Evolutionary conservation across 2,888 invertebrate species (phyloP), one percentile per base, ranked within the genome.

Genomic region (Diloba caeruleocephala): DNA sequence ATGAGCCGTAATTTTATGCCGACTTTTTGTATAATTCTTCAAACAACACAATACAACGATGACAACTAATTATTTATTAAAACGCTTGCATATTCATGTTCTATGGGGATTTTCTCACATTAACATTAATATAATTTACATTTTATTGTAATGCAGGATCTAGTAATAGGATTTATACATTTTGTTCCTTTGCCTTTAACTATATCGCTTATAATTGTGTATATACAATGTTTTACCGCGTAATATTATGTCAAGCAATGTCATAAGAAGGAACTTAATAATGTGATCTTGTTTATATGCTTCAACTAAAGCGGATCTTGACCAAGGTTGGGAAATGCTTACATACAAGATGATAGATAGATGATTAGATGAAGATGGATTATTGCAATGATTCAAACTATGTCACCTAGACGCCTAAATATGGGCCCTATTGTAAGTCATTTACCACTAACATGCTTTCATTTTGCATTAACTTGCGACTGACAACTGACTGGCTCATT

Each of bases 161-260:
- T 42, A 1, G n/a, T 2, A 38, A 15, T 33, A 45, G 62, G 60
- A 55, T 62, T 49, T 55, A 45, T 49, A 29, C 3, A n/a, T 37
- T 37, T 14, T 29, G 37, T 62, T 49, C 56, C 63, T 49, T 42
- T 50, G 43, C 0, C 32, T 19, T n/a, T 25, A 10, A 23, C 7
- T 1, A 8, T 7, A 15, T 13, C 6, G 10, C 25, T 36, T 55
- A n/a, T 36, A 38, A 0, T 15, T 13, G 31, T 41, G 7, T 13
- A 12, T 8, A 45, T 26, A 33, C 34, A 8, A 8, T 13, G 13
- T 38, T 53, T 38, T 53, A 21, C 25, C 21, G 37, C 34, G n/a
- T 19, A 46, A 42, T 42, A 45, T 26, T 6, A 13, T 29, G 28
- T 19, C 25, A 28, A 9, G 4, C 10, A n/a, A 12, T 10, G 6